These are phyloP conservation scores for Sarcophaga subvicina DNA, from an alignment of 2,888 invertebrate species.

Conservation along the genomic window DNA sequence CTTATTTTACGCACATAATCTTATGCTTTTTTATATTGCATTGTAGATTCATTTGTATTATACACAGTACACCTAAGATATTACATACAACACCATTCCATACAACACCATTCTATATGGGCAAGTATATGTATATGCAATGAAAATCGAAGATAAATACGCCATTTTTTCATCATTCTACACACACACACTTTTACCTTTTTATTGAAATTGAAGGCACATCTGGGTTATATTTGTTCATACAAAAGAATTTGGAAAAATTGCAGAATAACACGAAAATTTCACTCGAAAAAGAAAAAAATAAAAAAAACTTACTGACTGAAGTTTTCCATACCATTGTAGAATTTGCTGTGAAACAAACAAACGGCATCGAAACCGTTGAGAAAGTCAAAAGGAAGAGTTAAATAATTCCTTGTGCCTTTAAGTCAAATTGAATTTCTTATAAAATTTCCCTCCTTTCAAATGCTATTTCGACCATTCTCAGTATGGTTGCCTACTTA, in stretches of 20 bases:
- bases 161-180: conserved; percentile 25
- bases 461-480: background rate
- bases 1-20: conserved; percentile 53
- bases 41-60: background rate
- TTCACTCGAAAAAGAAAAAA: conserved; percentile 11
- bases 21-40: background rate
- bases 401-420: conserved; percentile 66
- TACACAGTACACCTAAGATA: background rate
- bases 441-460: conserved; percentile 40
- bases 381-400: conserved; percentile 37
- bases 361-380: background rate
- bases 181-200: conserved; percentile 5
- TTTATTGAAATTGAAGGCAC: conserved; percentile 68
- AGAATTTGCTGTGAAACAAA: conserved; percentile 26
- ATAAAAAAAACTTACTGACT: conserved; percentile 22
- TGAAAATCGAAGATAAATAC: conserved; percentile 20
- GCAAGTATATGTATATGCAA: background rate
- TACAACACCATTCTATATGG: background rate
- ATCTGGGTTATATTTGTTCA: conserved; percentile 65
- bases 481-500: background rate
- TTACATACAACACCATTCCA: background rate
- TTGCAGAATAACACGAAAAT: conserved; percentile 35
- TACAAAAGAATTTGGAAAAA: conserved; percentile 11
- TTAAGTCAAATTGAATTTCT: conserved; percentile 65
- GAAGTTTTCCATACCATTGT: conserved; percentile 34